Base-by-base conservation (phyloP, 35 echinoderm and acorn worm species). In the Patiria miniata region DNA sequence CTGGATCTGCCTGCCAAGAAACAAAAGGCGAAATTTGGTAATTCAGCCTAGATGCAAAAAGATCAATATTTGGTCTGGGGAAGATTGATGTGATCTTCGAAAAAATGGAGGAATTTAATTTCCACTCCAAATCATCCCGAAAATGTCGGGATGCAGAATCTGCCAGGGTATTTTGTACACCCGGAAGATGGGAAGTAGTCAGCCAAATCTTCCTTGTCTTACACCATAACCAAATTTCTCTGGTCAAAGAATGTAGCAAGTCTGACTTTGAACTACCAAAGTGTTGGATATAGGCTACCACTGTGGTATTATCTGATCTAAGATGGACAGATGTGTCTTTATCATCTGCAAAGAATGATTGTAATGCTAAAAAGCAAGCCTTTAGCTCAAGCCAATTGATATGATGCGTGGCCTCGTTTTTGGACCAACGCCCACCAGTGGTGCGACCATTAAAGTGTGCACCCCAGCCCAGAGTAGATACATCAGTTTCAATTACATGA, bases 21-120 rank as follows among this genome's bases (percentile, higher is more conserved):
- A 86, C 84, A 81, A 30, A 86, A 8, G 36, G 28, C 26, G 60
- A 21, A 10, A 77, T 17, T 39, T 59, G 84, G n/a, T 39, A 65
- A 14, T 86, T 86, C 36, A 86, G 33, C 34, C 84, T 68, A 69
- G 84, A 86, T 40, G 84, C 84, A 14, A 86, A 86, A n/a, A 86
- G 36, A 40, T 86, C 84, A 19, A 86, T 39, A 86, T 78, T 26
- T 0, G 84, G 84, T 36, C 21, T 18, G 36, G 52, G 52, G 30
- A 56, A 56, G 39, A 84, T 57, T 36, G 50, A 30, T 29, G 51
- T 76, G 2, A 77, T 33, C 37, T 29, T 81, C 32, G 34, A 2
- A 44, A 81, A 50, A 2, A 81, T 40, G 1, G 32, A 18, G n/a
- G 2, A 17, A 2, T 2, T 22, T 16, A 40, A 39, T 40, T 38